Evolutionary conservation across 2,113 vertebrate species (phyloP).

Genomic region (Gambusia affinis): DNA sequence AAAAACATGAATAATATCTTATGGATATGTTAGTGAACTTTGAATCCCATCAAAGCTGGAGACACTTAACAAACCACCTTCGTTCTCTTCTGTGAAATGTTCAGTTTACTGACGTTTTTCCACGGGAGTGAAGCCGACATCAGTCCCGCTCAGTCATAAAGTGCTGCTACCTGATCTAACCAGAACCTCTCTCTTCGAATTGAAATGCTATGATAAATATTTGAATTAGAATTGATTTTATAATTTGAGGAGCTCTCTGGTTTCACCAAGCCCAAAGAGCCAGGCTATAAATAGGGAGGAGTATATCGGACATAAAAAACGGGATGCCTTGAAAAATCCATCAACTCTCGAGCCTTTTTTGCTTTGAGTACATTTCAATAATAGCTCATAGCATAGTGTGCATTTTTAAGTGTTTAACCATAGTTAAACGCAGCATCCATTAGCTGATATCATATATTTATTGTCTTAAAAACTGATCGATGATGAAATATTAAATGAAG

Average conservation of each 20-base stretch:
- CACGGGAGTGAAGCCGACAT: constrained; percentile 62
- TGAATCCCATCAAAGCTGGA: constrained; percentile 3
- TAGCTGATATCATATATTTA: background rate
- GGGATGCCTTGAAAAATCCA: constrained; percentile 53
- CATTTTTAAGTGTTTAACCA: background rate
- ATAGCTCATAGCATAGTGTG: background rate
- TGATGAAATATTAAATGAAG: background rate
- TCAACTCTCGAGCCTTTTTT: constrained; percentile 39
- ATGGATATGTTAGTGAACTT: no score
- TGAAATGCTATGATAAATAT: constrained; percentile 80
- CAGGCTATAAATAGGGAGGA: constrained; percentile 75
- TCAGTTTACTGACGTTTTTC: constrained; percentile 63
- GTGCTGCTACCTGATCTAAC: constrained; percentile 71
- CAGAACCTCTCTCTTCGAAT: constrained; percentile 71
- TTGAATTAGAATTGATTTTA: constrained; percentile 84
- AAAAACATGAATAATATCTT: constrained; percentile 3
- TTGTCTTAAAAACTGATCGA: background rate
- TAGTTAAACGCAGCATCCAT: background rate
- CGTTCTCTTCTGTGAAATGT: constrained; percentile 39
- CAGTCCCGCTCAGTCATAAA: constrained; percentile 60
- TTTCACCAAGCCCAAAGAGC: constrained; percentile 75
- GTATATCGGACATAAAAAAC: constrained; percentile 52
- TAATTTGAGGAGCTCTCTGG: constrained; percentile 76
- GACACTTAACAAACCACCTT: background rate
- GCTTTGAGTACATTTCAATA: constrained; percentile 19